Base-by-base conservation (phyloP, 37 sponge, comb jelly and placozoan genomes). In the Mnemiopsis leidyi region DNA sequence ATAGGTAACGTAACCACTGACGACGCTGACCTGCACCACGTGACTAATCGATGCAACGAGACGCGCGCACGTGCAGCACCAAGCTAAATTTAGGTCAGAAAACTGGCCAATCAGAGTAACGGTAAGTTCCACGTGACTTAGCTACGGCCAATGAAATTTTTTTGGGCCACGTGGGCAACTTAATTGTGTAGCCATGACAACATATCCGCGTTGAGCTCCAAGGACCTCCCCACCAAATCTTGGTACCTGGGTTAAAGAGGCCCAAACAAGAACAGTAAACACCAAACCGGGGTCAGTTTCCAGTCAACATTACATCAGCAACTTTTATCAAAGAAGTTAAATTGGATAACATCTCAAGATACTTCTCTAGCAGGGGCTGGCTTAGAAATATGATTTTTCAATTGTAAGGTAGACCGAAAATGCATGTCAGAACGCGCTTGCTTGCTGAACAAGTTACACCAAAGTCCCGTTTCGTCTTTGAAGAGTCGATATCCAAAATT, bases 1-100 rank as follows among this genome's bases (percentile, higher is more conserved):
- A 67, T 67, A 21, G 68, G 68, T 67, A n/a, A 71, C 21, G 75
- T 71, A 28, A 71, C 75, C 75, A 71, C 75, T 71, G 75, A 71
- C n/a, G n/a, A 71, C n/a, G 5, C 75, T 5, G 61, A 18, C 5
- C 61, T 13, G 13, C 61, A 18, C 9, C 61, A 48, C 9, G 61
- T 5, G 61, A 48, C 61, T 13, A 48, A 48, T 48, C 13, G 9
- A 13, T 48, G 61, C 61, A 48, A 13, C 13, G 61, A 48, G 61
- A 48, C 61, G 61, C 61, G 61, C 61, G 61, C 61, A 48, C 61
- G 61, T 48, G 61, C 13, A 5, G 13, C 61, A 48, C 5, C 61
- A 48, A 48, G 61, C 13, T 48, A 48, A 48, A 48, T 48, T 18
- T 48, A 48, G 61, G 9, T 48, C 61, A 13, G 61, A 13, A 48